Conservation (phyloP, 2,888 invertebrate genomes). For the Dioctria linearis region DNA sequence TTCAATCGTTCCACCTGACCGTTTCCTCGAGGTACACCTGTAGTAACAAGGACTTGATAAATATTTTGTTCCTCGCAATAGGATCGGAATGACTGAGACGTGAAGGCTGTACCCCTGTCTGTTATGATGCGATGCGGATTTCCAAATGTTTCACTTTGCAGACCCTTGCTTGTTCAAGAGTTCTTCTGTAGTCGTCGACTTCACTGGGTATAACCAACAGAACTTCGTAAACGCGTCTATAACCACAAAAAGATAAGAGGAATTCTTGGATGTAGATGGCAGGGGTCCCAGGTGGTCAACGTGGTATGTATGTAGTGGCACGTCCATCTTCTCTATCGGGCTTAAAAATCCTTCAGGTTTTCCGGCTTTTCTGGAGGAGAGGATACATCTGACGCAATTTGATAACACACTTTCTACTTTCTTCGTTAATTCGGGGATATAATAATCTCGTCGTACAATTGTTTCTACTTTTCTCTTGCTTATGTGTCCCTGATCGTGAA, state of each 20-base stretch:
- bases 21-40: slow-evolving; percentile 62
- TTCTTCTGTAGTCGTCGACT: background rate
- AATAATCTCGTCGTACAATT: no score
- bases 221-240: slow-evolving; percentile 19
- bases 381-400: slow-evolving; percentile 36
- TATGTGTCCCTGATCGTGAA: no score
- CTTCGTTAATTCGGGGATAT: no score
- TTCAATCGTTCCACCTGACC: slow-evolving; percentile 63
- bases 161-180: background rate
- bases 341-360: slow-evolving; percentile 64
- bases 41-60: slow-evolving; percentile 60
- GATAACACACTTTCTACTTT: background rate
- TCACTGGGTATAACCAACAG: background rate
- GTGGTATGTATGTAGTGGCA: slow-evolving; percentile 63
- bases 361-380: slow-evolving; percentile 56
- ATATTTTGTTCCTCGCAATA: slow-evolving; percentile 64
- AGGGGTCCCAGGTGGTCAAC: slow-evolving; percentile 66
- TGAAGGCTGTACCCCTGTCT: slow-evolving; percentile 48
- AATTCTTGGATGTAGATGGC: slow-evolving; percentile 62
- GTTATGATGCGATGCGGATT: background rate
- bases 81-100: slow-evolving; percentile 63
- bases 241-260: slow-evolving; percentile 60
- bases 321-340: slow-evolving; percentile 62
- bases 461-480: no score
- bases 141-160: slow-evolving; percentile 1